Evolutionary conservation across 2,113 vertebrate species (phyloP).

Genomic region (Nesoenas mayeri): DNA sequence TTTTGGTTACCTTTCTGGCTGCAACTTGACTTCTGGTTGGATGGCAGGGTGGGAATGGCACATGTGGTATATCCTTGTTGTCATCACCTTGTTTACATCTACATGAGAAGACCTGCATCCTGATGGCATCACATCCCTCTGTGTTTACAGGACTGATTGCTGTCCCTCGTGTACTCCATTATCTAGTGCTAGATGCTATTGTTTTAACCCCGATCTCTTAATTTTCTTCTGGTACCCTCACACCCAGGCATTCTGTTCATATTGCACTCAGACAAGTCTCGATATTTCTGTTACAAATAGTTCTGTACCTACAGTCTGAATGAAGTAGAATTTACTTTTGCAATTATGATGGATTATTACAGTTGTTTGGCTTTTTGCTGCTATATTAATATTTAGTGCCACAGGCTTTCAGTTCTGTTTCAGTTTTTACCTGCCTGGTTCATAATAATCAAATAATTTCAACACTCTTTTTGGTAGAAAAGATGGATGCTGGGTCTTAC

Average conservation of each 20-base stretch:
- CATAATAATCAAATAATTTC: background rate
- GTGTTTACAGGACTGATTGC: background rate
- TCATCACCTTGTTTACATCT: background rate
- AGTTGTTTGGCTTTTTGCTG: background rate
- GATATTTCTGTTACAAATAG: background rate
- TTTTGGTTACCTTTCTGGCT: background rate
- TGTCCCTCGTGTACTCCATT: background rate
- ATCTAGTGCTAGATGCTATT: background rate
- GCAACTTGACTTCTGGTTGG: background rate
- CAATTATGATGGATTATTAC: background rate
- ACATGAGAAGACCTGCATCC: background rate
- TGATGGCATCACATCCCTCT: background rate
- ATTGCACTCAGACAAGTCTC: background rate
- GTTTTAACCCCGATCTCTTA: background rate
- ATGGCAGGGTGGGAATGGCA: background rate
- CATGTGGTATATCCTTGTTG: background rate
- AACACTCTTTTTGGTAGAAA: background rate
- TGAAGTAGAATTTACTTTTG: background rate
- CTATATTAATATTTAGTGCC: background rate
- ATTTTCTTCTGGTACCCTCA: background rate
- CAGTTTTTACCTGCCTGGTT: background rate
- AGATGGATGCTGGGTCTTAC: background rate
- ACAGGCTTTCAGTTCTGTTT: background rate
- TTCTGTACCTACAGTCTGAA: background rate
- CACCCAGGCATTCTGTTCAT: background rate